phyloP scores from a whole-genome alignment of 2,888 invertebrate genomes.

The Matsumyia berberina region DNA sequence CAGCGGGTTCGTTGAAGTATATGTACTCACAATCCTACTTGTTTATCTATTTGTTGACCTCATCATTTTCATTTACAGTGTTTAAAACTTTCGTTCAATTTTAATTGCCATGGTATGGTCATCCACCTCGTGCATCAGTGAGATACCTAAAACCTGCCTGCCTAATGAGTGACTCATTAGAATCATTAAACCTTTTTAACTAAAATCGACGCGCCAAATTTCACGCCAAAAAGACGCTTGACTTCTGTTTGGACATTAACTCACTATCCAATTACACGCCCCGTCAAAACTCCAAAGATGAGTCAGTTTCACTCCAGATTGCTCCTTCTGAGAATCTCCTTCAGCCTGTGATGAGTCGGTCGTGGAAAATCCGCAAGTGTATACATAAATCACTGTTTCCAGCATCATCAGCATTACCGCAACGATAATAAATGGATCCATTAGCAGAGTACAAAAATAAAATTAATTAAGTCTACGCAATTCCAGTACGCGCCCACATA shows the following conservation, averaged over 20 bases:
- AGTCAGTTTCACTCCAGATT: background rate
- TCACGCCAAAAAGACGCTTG: background rate
- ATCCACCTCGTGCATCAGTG: too few relatives aligned
- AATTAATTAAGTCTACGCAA: constrained; percentile 74
- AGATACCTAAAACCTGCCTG: too few relatives aligned
- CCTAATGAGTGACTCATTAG: too few relatives aligned
- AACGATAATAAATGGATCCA: constrained; percentile 75
- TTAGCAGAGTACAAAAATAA: constrained; percentile 74
- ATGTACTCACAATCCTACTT: too few relatives aligned
- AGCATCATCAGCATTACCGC: constrained; percentile 74
- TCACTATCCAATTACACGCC: background rate
- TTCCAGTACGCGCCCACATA: constrained; percentile 25
- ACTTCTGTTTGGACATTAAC: background rate
- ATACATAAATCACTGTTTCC: constrained; percentile 72
- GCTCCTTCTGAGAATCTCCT: background rate
- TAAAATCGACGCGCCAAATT: background rate
- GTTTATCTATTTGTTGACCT: too few relatives aligned
- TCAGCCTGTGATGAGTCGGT: constrained; percentile 42
- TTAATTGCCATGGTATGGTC: too few relatives aligned
- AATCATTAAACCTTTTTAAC: background rate
- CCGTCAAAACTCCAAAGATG: background rate
- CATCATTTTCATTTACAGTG: too few relatives aligned
- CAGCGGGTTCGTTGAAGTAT: too few relatives aligned
- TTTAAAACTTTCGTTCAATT: too few relatives aligned
- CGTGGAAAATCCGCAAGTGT: constrained; percentile 48